These are phyloP conservation scores for Notiomystis cincta DNA, from an alignment of 2,113 vertebrate genomes.

Conservation along the genomic window DNA sequence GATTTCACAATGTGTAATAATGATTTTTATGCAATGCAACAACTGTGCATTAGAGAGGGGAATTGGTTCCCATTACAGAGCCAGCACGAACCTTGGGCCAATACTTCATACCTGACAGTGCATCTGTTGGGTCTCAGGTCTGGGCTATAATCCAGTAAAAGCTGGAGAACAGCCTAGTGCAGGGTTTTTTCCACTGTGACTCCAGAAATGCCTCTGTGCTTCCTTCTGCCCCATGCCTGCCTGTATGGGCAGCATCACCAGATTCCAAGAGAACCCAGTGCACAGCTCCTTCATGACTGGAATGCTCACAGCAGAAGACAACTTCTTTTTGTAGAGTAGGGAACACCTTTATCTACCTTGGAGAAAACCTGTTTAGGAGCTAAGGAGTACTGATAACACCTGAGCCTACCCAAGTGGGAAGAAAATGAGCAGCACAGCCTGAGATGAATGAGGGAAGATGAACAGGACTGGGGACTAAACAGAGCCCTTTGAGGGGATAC, in stretches of 20 bases:
- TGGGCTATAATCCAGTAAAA: neutral
- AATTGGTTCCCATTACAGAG: neutral
- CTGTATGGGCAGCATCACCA: neutral
- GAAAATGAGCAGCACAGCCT: neutral
- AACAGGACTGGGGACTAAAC: accelerated
- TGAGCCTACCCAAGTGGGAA: neutral
- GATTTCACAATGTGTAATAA: constrained; percentile 21
- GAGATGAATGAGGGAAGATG: neutral
- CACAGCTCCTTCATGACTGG: neutral
- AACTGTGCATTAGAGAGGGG: neutral
- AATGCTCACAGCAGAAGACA: neutral
- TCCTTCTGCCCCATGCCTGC: neutral
- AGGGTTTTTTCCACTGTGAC: neutral
- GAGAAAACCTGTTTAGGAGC: neutral
- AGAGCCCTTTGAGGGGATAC: neutral
- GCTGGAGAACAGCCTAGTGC: neutral
- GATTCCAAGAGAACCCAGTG: neutral
- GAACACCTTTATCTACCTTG: neutral
- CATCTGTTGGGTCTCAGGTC: neutral
- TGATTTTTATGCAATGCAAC: neutral
- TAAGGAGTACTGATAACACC: neutral
- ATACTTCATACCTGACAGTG: neutral
- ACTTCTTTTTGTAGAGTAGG: neutral
- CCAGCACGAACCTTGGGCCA: neutral
- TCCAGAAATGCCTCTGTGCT: neutral